These are phyloP conservation scores for Microplitis demolitor DNA, from an alignment of 1,140 invertebrate species.

Conservation along the genomic window DNA sequence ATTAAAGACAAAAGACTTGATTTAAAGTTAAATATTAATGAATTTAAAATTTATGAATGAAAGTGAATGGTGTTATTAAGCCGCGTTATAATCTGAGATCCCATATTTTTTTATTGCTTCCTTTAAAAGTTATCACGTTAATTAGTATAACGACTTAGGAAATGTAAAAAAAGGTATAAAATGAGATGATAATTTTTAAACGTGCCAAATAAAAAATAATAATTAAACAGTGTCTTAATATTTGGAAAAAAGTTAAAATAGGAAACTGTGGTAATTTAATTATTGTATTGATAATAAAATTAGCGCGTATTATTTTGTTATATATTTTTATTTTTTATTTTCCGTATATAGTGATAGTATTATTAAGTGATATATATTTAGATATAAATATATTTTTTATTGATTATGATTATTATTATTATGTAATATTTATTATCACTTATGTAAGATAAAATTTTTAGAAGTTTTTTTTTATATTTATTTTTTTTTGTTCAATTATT, in stretches of 20 bases:
- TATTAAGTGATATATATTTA: no score
- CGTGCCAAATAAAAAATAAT: slow-evolving; percentile 20
- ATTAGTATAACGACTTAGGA: not conserved
- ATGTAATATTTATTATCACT: no score
- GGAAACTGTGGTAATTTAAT: slow-evolving; percentile 11
- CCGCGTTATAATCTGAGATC: slow-evolving; percentile 17
- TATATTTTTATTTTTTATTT: not conserved
- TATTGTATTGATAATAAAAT: not conserved
- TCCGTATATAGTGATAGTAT: not conserved
- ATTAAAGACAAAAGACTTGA: not conserved
- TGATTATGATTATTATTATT: no score
- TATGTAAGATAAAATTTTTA: not conserved
- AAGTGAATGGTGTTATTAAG: not conserved
- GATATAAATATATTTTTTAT: no score
- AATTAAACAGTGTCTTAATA: slow-evolving; percentile 16
- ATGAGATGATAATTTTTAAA: not conserved
- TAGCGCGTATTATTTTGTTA: not conserved
- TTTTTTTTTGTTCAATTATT: not conserved
- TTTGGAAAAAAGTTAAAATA: not conserved
- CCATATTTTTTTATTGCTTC: slow-evolving; percentile 29
- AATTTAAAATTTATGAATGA: not conserved
- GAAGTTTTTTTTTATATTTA: not conserved
- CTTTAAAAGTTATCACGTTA: not conserved
- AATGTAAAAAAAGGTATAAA: not conserved
- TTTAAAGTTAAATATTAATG: not conserved